A percentile compares a stretch with the other conserved stretches of the same genome.
phyloP scores from a whole-genome alignment of 64 coral and sea anemone genomes.

The Astreopora myriophthalma region DNA sequence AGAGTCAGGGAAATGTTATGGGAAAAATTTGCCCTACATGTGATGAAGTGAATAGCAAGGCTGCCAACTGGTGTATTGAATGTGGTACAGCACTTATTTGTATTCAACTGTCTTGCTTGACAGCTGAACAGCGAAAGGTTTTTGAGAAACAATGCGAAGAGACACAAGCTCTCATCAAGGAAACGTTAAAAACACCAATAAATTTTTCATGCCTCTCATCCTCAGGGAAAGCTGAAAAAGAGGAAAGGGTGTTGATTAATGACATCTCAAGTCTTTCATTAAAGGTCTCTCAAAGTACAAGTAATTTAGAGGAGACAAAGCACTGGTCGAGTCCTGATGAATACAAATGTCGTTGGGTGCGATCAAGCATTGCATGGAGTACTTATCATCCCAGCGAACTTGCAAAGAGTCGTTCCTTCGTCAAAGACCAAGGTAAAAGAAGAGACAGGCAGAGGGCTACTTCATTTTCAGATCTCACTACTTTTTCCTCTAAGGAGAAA shows the following conservation, averaged over 20 bases:
- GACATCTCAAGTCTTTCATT: slow-evolving; percentile 29
- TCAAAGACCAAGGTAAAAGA: neutral
- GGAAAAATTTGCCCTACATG: slow-evolving; percentile 81
- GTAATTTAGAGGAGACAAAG: slow-evolving; percentile 41
- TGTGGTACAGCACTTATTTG: slow-evolving; percentile 79
- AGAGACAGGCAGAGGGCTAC: slow-evolving; percentile 24
- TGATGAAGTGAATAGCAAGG: slow-evolving; percentile 73
- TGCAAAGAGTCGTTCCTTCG: slow-evolving; percentile 73
- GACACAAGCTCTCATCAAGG: slow-evolving; percentile 42
- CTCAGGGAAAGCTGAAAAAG: slow-evolving; percentile 19
- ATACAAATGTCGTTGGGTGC: slow-evolving; percentile 89
- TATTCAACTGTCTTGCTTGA: slow-evolving; percentile 29
- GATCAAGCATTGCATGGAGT: slow-evolving; percentile 93
- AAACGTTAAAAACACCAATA: slow-evolving; percentile 42
- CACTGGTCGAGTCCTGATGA: slow-evolving; percentile 54
- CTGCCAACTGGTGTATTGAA: slow-evolving; percentile 91
- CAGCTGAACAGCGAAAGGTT: slow-evolving; percentile 34
- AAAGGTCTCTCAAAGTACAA: slow-evolving; percentile 30
- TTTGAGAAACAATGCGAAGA: slow-evolving; percentile 68
- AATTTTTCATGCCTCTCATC: slow-evolving; percentile 27
- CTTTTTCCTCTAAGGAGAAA: neutral
- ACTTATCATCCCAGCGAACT: slow-evolving; percentile 75
- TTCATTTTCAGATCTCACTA: slow-evolving; percentile 20
- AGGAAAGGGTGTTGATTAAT: slow-evolving; percentile 3
- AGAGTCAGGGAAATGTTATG: neutral